Conservation (phyloP, 2,797 vertebrate species). For the Chaenodraco wilsoni region DNA sequence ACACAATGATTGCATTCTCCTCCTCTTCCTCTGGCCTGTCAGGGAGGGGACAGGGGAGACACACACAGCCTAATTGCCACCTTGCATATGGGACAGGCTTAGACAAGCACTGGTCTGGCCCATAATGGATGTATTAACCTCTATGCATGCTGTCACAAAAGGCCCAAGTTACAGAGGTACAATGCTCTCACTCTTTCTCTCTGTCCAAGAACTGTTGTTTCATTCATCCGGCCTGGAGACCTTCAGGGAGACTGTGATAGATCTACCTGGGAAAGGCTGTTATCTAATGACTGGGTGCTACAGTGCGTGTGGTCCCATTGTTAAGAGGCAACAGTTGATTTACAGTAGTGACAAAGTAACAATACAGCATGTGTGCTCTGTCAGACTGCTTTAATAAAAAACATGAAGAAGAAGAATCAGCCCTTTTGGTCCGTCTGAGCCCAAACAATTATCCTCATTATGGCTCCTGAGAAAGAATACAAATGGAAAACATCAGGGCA, state of each 20-base stretch:
- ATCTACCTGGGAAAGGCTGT: slow-evolving; percentile 76
- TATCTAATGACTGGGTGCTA: slow-evolving; percentile 51
- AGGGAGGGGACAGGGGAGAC: slow-evolving; percentile 27
- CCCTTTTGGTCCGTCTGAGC: slow-evolving; percentile 7
- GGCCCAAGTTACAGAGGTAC: slow-evolving; percentile 64
- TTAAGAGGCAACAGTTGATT: slow-evolving; percentile 37
- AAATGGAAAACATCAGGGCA: slow-evolving; percentile 46
- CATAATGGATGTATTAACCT: slow-evolving; percentile 73
- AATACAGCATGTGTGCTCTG: slow-evolving; percentile 42
- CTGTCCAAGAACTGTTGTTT: slow-evolving; percentile 55
- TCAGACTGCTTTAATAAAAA: slow-evolving; percentile 20
- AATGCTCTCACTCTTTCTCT: slow-evolving; percentile 60
- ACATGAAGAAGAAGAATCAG: slow-evolving; percentile 5
- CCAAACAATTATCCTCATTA: slow-evolving; percentile 63
- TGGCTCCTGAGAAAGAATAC: slow-evolving; percentile 31
- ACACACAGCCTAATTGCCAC: slow-evolving; percentile 72
- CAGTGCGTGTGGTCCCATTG: slow-evolving; percentile 60
- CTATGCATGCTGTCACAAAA: slow-evolving; percentile 60
- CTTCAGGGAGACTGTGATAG: slow-evolving; percentile 57
- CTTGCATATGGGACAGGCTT: slow-evolving; percentile 56
- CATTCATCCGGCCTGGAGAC: slow-evolving; percentile 54
- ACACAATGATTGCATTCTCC: slow-evolving; percentile 76
- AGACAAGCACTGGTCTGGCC: slow-evolving; percentile 47
- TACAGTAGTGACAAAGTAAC: slow-evolving; percentile 28
- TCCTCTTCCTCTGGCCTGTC: slow-evolving; percentile 37